These are phyloP conservation scores for Acronicta psi DNA, from an alignment of 2,888 invertebrate species.

Conservation along the genomic window DNA sequence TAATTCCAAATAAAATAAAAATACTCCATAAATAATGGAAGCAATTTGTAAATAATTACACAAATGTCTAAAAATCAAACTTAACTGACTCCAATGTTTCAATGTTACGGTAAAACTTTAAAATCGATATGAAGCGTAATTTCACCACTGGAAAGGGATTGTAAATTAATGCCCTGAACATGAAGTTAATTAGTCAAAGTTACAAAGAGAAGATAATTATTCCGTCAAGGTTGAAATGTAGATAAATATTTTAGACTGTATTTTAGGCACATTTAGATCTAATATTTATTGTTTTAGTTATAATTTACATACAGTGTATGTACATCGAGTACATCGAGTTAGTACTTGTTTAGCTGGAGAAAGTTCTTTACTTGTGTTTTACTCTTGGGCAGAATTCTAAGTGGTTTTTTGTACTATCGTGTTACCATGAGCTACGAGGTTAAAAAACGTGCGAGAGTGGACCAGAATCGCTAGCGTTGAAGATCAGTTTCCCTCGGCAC, in stretches of 20 bases:
- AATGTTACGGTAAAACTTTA: slow-evolving; percentile 18
- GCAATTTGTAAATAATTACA: slow-evolving; percentile 2
- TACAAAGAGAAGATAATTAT: slow-evolving; percentile 35
- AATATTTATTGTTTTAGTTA: slow-evolving; percentile 22
- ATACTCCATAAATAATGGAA: background rate
- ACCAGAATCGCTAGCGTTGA: too few relatives aligned
- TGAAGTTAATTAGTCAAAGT: slow-evolving; percentile 44
- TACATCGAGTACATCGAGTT: too few relatives aligned
- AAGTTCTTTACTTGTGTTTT: slow-evolving; percentile 3
- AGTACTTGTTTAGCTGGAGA: background rate
- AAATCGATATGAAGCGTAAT: slow-evolving; percentile 39
- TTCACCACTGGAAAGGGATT: slow-evolving; percentile 13
- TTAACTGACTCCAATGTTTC: background rate
- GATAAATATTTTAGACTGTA: slow-evolving; percentile 30
- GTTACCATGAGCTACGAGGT: too few relatives aligned
- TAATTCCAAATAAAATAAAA: too few relatives aligned
- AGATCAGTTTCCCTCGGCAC: too few relatives aligned
- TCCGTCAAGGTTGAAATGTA: slow-evolving; percentile 25
- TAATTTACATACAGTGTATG: slow-evolving; percentile 13
- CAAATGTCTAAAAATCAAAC: background rate
- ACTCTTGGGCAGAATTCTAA: too few relatives aligned
- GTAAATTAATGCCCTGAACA: slow-evolving; percentile 30
- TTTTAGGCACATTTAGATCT: slow-evolving; percentile 6
- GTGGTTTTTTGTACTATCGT: too few relatives aligned
- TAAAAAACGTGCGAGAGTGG: too few relatives aligned